Evolutionary conservation across 2,113 vertebrate genomes (phyloP), one percentile per base, ranked within the genome.

Genomic region (Podarcis muralis): DNA sequence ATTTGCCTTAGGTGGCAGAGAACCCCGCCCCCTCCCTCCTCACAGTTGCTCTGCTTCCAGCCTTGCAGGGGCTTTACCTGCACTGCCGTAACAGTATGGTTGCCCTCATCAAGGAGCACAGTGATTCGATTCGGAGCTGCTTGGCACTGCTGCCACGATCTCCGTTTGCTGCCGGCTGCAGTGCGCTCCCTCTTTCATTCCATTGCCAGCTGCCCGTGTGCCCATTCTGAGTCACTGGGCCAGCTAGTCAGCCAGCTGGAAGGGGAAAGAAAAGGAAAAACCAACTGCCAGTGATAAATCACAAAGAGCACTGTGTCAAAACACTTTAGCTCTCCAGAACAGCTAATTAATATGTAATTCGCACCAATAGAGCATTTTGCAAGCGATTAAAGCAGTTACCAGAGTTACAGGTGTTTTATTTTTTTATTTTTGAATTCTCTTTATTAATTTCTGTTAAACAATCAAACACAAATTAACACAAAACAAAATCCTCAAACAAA

Each of bases 141-240:
- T 35, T 40, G 69, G 30, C 4, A 4, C 27, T 15, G 30, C 37
- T 4, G 1, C 35, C 0, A 1, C 40, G 3, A 3, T 20, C 8
- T 62, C 15, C 3, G 3, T 22, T 48, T 80, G 25, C 15, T 20
- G 4, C 62, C 5, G 76, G 16, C 37, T 22, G 40, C 18, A 32
- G 20, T 40, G 3, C 2, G 27, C 59, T 32, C 9, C 80, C n/a
- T 23, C 18, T 27, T 9, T 40, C 68, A 9, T 5, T 20, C 3
- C 32, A 8, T 4, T 81, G 62, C 78, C 77, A 81, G 3, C 65
- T 23, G 20, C 65, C n/a, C 2, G 30, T 2, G 20, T 48, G 15
- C 68, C 43, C 4, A 3, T 40, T 66, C 71, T 1, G 78, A 59
- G 43, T 48, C 68, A 11, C 83, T 57, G 78, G 0, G 16, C 66